phyloP scores from a whole-genome alignment of 2,888 invertebrate genomes.

The Ochlodes sylvanus region DNA sequence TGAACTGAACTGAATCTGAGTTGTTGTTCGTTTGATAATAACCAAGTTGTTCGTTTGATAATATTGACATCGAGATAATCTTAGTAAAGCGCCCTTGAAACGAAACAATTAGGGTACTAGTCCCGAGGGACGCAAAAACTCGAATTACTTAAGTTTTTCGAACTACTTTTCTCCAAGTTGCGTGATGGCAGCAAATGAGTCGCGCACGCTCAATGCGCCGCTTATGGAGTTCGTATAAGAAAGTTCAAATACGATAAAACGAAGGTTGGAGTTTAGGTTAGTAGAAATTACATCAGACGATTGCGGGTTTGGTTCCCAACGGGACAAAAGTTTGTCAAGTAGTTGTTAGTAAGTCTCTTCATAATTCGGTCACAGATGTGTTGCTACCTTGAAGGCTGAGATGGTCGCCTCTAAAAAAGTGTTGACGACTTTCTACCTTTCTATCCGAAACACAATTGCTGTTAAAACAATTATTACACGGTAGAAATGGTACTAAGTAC shows the following conservation, averaged over 20 bases:
- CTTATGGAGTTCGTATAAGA: conserved; percentile 15
- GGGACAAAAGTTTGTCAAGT: too few species aligned
- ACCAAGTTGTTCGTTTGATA: background rate
- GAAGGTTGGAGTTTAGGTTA: background rate
- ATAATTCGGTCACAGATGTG: too few species aligned
- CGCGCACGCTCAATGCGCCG: conserved; percentile 16
- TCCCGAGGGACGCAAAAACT: conserved; percentile 46
- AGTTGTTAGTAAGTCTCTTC: too few species aligned
- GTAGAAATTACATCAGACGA: background rate
- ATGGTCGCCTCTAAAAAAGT: too few species aligned
- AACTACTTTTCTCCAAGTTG: conserved; percentile 44
- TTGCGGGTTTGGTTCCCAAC: too few species aligned
- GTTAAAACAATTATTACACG: too few species aligned
- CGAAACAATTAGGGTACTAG: conserved; percentile 44
- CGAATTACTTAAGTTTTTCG: conserved; percentile 47
- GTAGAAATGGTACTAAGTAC: too few species aligned
- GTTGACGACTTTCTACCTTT: too few species aligned
- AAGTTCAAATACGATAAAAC: conserved; percentile 1
- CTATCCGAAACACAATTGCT: too few species aligned
- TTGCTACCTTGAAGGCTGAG: too few species aligned
- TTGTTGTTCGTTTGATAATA: background rate
- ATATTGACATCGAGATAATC: conserved; percentile 3
- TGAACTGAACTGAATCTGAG: too few species aligned
- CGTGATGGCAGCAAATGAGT: conserved; percentile 22
- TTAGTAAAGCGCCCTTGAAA: conserved; percentile 21